A percentile compares a stretch with the other conserved stretches of the same genome.
Conservation (phyloP, 2,113 vertebrate genomes). For the Junco hyemalis region DNA sequence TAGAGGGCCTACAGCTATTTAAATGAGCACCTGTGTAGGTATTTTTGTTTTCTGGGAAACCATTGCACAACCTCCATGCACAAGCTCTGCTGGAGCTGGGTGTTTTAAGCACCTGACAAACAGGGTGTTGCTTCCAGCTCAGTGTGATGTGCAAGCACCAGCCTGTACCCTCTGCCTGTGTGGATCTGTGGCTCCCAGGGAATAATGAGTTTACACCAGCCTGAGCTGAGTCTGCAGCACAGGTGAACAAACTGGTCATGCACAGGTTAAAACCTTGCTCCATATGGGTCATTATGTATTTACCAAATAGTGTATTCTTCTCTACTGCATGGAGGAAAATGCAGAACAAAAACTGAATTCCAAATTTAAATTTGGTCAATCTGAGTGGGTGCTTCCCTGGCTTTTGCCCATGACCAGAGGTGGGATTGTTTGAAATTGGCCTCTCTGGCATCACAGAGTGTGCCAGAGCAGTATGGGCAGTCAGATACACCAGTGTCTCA, state of each 20-base stretch:
- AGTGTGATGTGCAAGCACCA: rapidly evolving
- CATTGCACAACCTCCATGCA: not conserved
- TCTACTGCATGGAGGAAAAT: not conserved
- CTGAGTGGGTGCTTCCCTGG: not conserved
- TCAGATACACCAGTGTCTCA: not conserved
- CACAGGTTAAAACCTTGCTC: not conserved
- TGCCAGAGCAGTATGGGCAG: not conserved
- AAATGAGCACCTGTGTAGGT: not conserved
- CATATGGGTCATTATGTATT: rapidly evolving
- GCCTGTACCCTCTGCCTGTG: not conserved
- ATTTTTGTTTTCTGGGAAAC: not conserved
- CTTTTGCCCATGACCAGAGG: not conserved
- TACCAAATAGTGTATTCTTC: rapidly evolving
- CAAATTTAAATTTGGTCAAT: not conserved
- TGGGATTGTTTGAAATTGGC: not conserved
- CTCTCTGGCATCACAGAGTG: not conserved
- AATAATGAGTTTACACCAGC: not conserved
- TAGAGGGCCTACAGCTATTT: not conserved
- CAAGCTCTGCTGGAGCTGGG: not conserved
- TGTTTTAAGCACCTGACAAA: not conserved
- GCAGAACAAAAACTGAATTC: not conserved
- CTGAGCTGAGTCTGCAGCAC: not conserved
- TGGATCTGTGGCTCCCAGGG: rapidly evolving
- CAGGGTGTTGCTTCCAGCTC: not conserved
- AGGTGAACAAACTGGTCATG: not conserved